phyloP scores from a whole-genome alignment of 2,888 invertebrate genomes.

The Melieria omissa region DNA sequence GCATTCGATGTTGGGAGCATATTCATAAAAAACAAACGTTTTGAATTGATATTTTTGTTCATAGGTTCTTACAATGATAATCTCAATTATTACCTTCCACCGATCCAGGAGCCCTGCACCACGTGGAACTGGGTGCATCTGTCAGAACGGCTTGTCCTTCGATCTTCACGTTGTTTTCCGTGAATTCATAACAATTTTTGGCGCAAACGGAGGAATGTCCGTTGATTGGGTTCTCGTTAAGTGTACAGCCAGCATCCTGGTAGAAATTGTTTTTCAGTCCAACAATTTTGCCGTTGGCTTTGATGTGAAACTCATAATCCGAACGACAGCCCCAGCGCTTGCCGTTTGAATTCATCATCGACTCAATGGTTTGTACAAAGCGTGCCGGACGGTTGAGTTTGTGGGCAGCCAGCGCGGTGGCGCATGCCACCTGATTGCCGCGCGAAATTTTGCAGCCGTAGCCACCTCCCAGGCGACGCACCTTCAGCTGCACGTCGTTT shows the following conservation, averaged over 20 bases:
- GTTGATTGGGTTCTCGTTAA: slow-evolving; percentile 69
- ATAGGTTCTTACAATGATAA: neutral
- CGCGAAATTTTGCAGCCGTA: slow-evolving; percentile 82
- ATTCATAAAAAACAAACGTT: neutral
- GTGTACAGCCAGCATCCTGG: slow-evolving; percentile 69
- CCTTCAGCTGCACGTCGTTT: slow-evolving; percentile 75
- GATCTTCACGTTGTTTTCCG: slow-evolving; percentile 72
- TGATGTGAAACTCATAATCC: slow-evolving; percentile 75
- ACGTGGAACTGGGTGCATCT: slow-evolving; percentile 76
- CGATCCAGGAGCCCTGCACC: slow-evolving; percentile 72
- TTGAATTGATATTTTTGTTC: no score
- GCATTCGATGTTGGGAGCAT: neutral
- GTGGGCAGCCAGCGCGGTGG: slow-evolving; percentile 76
- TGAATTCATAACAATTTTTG: slow-evolving; percentile 72
- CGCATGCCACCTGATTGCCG: slow-evolving; percentile 70
- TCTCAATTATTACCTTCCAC: slow-evolving; percentile 67
- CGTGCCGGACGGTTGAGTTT: slow-evolving; percentile 72
- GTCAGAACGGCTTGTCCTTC: slow-evolving; percentile 74
- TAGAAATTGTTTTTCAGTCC: slow-evolving; percentile 71
- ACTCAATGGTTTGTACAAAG: slow-evolving; percentile 75
- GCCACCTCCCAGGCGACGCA: slow-evolving; percentile 80
- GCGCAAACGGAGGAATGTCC: slow-evolving; percentile 50
- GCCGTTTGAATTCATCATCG: slow-evolving; percentile 77
- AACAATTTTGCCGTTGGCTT: slow-evolving; percentile 74
- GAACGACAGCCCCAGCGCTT: slow-evolving; percentile 72